Evolutionary conservation across 2,113 vertebrate species (phyloP).

Genomic region (Bubo blakistoni): DNA sequence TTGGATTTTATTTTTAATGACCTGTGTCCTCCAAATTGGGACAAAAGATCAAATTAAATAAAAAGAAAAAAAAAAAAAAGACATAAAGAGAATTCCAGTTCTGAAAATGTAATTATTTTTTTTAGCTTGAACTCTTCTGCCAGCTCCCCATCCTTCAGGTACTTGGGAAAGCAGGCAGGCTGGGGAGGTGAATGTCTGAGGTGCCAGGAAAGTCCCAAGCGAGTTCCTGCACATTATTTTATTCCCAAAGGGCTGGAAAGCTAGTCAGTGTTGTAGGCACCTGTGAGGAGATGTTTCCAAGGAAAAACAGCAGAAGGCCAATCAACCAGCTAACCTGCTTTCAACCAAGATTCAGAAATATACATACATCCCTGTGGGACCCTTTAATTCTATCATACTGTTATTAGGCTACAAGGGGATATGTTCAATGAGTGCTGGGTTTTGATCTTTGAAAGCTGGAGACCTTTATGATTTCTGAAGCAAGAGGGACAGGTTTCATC

Average conservation of each 20-base stretch:
- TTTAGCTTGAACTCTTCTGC: not conserved
- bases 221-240: not conserved
- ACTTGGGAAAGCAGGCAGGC: not conserved
- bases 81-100: not conserved
- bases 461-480: not conserved
- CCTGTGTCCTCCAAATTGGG: not conserved
- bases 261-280: not conserved
- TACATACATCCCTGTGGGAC: rapidly evolving
- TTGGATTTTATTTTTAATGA: not conserved
- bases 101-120: not conserved
- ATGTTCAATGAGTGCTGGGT: not conserved
- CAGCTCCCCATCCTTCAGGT: not conserved
- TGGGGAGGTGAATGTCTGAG: not conserved
- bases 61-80: not conserved
- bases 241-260: not conserved
- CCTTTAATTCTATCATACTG: not conserved
- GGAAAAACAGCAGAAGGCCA: not conserved
- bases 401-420: not conserved
- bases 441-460: not conserved
- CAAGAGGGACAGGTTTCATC: not conserved
- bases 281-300: not conserved
- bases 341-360: not conserved
- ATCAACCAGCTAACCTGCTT: not conserved
- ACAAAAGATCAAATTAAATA: not conserved
- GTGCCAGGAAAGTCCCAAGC: not conserved